Conservation (phyloP, 1,140 invertebrate species). For the Dermatophagoides farinae region DNA sequence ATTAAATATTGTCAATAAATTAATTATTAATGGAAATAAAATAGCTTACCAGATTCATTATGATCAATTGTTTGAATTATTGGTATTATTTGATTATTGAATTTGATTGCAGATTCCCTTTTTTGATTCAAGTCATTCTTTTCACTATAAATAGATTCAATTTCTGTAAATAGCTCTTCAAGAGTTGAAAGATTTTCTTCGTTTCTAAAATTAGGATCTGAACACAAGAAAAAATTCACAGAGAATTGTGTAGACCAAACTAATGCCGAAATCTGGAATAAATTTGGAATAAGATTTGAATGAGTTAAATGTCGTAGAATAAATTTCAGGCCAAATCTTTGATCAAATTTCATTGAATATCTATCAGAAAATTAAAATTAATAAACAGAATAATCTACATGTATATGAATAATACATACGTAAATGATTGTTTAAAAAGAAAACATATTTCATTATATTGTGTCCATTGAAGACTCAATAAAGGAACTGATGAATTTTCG, state of each 20-base stretch:
- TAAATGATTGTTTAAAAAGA: neutral
- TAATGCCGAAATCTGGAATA: neutral
- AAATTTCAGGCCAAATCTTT: neutral
- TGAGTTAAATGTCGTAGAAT: neutral
- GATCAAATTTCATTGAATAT: neutral
- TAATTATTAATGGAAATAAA: too few relatives aligned
- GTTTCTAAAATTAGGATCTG: neutral
- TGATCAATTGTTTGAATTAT: too few relatives aligned
- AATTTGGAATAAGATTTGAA: neutral
- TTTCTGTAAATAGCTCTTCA: neutral
- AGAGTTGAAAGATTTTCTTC: neutral
- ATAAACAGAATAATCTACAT: neutral
- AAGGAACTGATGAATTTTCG: neutral
- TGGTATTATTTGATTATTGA: too few relatives aligned
- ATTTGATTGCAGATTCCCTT: too few relatives aligned
- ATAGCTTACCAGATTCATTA: too few relatives aligned
- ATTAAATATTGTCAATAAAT: too few relatives aligned
- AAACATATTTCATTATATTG: conserved; percentile 1
- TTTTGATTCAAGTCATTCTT: too few relatives aligned
- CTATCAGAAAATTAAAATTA: neutral
- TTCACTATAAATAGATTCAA: too few relatives aligned
- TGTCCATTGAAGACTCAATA: neutral
- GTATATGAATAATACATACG: neutral
- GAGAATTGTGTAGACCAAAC: neutral
- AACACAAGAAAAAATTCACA: neutral